These are phyloP conservation scores for Epistrophella euchroma DNA, from an alignment of 2,888 invertebrate species.

Conservation along the genomic window DNA sequence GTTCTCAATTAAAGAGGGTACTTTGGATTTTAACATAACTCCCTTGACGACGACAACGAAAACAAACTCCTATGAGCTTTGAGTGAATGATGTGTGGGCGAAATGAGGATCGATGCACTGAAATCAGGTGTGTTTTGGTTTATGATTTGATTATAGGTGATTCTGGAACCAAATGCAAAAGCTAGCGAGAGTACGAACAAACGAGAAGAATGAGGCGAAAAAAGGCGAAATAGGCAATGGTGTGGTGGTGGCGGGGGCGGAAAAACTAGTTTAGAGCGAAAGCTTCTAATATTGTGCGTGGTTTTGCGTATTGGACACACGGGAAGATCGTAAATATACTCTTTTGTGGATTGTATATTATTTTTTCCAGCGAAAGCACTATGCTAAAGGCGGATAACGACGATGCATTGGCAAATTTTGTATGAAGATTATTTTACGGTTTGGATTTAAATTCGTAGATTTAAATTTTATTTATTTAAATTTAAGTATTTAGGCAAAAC, in stretches of 20 bases:
- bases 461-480: too few species aligned
- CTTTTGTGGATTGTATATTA: background rate
- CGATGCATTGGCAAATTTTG: background rate
- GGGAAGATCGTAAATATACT: background rate
- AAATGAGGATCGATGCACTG: slow-evolving; percentile 22
- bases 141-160: background rate
- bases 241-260: background rate
- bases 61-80: background rate
- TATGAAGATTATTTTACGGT: too few species aligned
- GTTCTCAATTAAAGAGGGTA: too few species aligned
- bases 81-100: slow-evolving; percentile 2
- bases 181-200: background rate
- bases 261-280: background rate
- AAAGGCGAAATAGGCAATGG: background rate
- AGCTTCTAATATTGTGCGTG: background rate
- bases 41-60: background rate
- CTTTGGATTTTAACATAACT: too few species aligned
- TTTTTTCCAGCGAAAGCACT: background rate
- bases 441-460: too few species aligned
- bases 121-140: background rate
- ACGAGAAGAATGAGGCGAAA: background rate
- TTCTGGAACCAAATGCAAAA: background rate
- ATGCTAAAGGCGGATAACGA: background rate
- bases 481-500: too few species aligned
- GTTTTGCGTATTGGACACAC: background rate